phyloP scores from a whole-genome alignment of 2,888 invertebrate species.

The Sepioteuthis lessoniana region DNA sequence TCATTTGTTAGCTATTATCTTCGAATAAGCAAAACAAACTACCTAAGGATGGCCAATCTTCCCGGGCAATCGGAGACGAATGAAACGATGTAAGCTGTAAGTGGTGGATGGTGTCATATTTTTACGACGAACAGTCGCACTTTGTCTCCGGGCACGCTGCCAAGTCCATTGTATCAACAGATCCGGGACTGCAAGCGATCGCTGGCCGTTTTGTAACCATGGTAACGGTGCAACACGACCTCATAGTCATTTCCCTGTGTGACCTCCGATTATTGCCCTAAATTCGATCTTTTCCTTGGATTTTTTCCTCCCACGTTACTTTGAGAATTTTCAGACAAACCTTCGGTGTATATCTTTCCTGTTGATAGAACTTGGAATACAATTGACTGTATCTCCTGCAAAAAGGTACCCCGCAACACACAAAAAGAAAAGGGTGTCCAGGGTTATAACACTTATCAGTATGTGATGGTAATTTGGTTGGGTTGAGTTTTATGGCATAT shows the following conservation, averaged over 20 bases:
- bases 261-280: neutral
- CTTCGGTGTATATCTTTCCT: neutral
- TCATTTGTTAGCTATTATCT: neutral
- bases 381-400: too few species aligned
- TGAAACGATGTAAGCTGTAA: neutral
- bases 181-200: neutral
- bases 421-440: too few species aligned
- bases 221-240: neutral
- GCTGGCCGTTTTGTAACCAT: neutral
- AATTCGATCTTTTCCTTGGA: neutral
- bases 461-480: too few species aligned
- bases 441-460: too few species aligned
- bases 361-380: too few species aligned
- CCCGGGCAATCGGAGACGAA: neutral
- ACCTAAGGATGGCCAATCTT: conserved; percentile 10
- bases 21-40: neutral
- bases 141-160: conserved; percentile 2
- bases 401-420: too few species aligned
- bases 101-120: neutral
- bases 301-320: neutral
- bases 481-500: too few species aligned
- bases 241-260: neutral
- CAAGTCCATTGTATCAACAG: neutral
- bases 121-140: conserved; percentile 3
- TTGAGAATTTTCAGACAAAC: neutral